phyloP scores from a whole-genome alignment of 2,797 vertebrate species.

The Alcedo quadribrachys region DNA sequence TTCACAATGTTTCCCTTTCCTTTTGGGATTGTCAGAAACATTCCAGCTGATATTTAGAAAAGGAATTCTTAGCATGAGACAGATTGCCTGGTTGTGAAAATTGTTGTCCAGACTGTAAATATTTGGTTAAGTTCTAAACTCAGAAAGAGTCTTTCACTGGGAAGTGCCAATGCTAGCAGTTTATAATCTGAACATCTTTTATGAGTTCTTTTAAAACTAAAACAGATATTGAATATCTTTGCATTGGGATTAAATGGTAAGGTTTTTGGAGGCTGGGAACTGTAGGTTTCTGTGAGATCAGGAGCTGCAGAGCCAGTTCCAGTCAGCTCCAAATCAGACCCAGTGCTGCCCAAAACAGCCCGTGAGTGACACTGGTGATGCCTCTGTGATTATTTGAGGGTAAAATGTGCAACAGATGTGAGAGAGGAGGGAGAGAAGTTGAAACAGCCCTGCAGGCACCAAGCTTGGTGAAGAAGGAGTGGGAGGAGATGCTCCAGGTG shows the following conservation, averaged over 20 bases:
- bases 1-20: background rate
- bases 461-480: no score
- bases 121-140: background rate
- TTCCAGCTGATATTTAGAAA: background rate
- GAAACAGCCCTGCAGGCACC: background rate
- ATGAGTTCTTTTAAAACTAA: background rate
- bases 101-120: background rate
- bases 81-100: background rate
- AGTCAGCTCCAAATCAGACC: background rate
- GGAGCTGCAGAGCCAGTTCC: background rate
- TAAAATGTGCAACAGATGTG: background rate
- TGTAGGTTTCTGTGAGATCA: background rate
- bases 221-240: background rate
- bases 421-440: background rate
- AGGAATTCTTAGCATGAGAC: background rate
- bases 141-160: background rate
- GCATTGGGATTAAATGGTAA: background rate
- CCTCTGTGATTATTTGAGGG: background rate
- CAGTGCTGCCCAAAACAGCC: background rate
- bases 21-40: background rate
- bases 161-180: background rate
- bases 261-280: fast-evolving
- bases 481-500: no score
- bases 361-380: fast-evolving
- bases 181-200: background rate